phyloP scores from a whole-genome alignment of 2,888 invertebrate genomes.

The Panorpa germanica region DNA sequence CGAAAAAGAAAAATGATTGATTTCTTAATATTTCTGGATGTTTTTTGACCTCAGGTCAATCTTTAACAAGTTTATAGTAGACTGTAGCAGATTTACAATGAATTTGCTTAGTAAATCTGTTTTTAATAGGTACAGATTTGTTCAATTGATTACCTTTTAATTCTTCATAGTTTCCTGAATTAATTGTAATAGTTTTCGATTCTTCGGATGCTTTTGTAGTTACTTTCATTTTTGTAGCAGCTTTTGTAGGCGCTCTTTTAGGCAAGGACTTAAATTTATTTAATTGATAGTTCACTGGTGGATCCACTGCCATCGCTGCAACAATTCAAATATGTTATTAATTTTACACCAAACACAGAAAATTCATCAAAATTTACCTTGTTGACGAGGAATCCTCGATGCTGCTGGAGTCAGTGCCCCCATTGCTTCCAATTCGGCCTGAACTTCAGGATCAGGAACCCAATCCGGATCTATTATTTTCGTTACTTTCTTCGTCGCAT shows the following conservation, averaged over 20 bases:
- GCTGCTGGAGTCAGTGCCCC: slow-evolving; percentile 22
- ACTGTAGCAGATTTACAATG: too few relatives aligned
- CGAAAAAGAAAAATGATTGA: too few relatives aligned
- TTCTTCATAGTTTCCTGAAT: slow-evolving; percentile 3
- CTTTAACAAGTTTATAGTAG: too few relatives aligned
- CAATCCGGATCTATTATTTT: slow-evolving; percentile 37
- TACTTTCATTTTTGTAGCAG: slow-evolving; percentile 3
- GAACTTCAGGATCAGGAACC: slow-evolving; percentile 44
- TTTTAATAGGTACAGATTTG: too few relatives aligned
- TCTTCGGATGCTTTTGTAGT: background rate
- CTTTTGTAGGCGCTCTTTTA: slow-evolving; percentile 5
- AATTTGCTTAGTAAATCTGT: too few relatives aligned
- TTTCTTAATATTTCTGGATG: too few relatives aligned
- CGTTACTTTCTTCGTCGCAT: too few relatives aligned
- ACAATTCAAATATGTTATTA: background rate
- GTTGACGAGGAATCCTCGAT: slow-evolving; percentile 11
- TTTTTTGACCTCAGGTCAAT: too few relatives aligned
- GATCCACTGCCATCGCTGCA: slow-evolving; percentile 2
- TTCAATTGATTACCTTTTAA: too few relatives aligned
- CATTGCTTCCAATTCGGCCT: slow-evolving; percentile 51
- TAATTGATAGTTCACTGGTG: too few relatives aligned
- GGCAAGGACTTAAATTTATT: slow-evolving; percentile 10
- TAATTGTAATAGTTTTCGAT: background rate
- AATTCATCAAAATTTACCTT: slow-evolving; percentile 10
- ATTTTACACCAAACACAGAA: background rate